Evolutionary conservation across 64 coral and sea anemone species (phyloP).

Genomic region (Anthopleura sola): DNA sequence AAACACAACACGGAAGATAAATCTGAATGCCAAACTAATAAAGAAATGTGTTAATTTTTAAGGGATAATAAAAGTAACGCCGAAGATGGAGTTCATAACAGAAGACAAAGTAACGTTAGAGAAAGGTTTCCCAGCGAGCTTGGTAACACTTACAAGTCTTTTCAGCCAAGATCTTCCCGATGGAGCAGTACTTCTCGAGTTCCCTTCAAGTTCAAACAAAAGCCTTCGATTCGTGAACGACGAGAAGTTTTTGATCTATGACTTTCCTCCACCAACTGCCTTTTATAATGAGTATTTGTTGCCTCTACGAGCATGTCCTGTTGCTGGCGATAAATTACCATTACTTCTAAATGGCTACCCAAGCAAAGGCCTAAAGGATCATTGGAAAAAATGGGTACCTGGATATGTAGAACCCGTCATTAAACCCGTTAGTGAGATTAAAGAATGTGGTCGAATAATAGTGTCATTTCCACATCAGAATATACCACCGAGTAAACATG

Average conservation of each 20-base stretch:
- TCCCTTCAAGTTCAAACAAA: conserved; percentile 75
- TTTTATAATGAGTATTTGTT: conserved; percentile 55
- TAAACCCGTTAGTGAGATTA: conserved; percentile 52
- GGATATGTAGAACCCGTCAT: conserved; percentile 69
- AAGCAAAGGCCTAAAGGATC: conserved; percentile 60
- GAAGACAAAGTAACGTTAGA: not conserved
- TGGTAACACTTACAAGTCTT: conserved; percentile 68
- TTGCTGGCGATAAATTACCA: conserved; percentile 70
- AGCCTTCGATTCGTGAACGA: conserved; percentile 64
- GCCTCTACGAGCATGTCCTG: conserved; percentile 77
- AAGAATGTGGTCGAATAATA: conserved; percentile 46
- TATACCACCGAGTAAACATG: conserved; percentile 78
- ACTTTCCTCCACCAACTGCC: conserved; percentile 59
- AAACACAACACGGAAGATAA: too few species aligned
- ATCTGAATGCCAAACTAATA: too few species aligned
- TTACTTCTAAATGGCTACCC: conserved; percentile 64
- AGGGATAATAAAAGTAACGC: too few species aligned
- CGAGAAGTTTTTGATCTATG: conserved; percentile 77
- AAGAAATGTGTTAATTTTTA: too few species aligned
- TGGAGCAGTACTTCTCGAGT: conserved; percentile 67
- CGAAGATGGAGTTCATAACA: not conserved
- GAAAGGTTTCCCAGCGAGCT: not conserved
- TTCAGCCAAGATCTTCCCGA: conserved; percentile 82
- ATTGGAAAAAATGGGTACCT: conserved; percentile 82
- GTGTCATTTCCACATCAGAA: conserved; percentile 72